A percentile compares a stretch with the other conserved stretches of the same genome.
Evolutionary conservation across 2,797 vertebrate species (phyloP).

Genomic region (Sebastes itinus): DNA sequence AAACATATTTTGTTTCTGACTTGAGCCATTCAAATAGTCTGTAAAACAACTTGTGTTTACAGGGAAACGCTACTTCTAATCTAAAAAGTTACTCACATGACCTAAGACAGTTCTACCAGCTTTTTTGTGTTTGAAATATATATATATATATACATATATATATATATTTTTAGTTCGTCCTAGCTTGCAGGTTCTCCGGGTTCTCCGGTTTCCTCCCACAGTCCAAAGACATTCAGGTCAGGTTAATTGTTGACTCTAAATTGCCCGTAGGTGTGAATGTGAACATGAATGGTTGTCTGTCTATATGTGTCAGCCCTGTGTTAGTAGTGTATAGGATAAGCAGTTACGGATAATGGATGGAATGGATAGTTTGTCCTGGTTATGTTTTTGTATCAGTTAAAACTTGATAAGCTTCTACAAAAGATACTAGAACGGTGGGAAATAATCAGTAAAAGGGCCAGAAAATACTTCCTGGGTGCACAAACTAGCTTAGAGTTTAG

Average conservation of each 20-base stretch:
- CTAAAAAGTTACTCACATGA: constrained; percentile 14
- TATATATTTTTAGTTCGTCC: background rate
- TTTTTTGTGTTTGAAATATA: background rate
- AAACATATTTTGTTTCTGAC: constrained; percentile 33
- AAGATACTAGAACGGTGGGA: background rate
- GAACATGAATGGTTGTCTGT: no score
- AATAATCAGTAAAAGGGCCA: constrained; percentile 3
- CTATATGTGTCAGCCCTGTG: no score
- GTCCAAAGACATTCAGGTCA: no score
- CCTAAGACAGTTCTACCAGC: constrained; percentile 35
- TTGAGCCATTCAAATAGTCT: constrained; percentile 23
- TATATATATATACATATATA: no score
- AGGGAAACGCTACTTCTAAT: constrained; percentile 36
- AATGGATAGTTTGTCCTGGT: background rate
- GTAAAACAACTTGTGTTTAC: constrained; percentile 25
- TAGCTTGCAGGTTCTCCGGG: no score
- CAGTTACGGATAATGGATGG: no score
- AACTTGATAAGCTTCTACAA: background rate
- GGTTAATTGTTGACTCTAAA: no score
- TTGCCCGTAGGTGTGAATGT: no score
- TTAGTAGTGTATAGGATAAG: no score
- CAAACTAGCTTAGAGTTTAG: background rate
- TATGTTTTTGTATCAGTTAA: background rate
- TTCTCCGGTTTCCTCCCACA: no score
- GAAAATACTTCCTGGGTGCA: constrained; percentile 7